Conservation (phyloP, 2,888 invertebrate species). For the Drosophila recens region DNA sequence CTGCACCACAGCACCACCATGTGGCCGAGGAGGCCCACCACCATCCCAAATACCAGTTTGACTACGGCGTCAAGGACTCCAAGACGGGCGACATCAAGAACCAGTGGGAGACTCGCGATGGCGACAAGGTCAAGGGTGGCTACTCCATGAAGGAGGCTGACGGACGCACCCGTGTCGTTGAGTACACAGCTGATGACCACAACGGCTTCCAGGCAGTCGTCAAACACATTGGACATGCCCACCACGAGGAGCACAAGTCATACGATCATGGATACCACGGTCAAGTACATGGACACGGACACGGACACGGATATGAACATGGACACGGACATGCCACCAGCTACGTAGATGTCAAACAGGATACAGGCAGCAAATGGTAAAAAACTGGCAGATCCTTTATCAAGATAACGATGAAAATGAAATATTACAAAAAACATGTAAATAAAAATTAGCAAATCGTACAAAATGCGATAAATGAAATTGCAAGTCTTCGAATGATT, state of each 20-base stretch:
- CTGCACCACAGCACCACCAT: slow-evolving; percentile 61
- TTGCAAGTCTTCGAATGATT: background rate
- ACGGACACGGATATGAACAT: slow-evolving; percentile 56
- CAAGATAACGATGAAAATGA: background rate
- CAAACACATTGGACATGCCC: slow-evolving; percentile 85
- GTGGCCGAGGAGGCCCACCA: slow-evolving; percentile 83
- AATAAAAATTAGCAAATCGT: slow-evolving; percentile 38
- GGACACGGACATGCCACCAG: slow-evolving; percentile 51
- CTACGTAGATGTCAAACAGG: slow-evolving; percentile 72
- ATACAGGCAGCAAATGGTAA: slow-evolving; percentile 60
- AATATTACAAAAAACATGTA: slow-evolving; percentile 8
- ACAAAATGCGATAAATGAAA: slow-evolving; percentile 20
- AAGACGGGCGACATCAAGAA: slow-evolving; percentile 86
- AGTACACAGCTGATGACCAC: slow-evolving; percentile 86
- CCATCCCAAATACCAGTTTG: slow-evolving; percentile 85
- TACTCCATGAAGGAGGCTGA: slow-evolving; percentile 86
- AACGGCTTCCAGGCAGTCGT: slow-evolving; percentile 86
- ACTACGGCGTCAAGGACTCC: slow-evolving; percentile 86
- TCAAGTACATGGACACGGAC: slow-evolving; percentile 49
- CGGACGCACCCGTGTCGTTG: slow-evolving; percentile 86
- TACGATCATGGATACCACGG: slow-evolving; percentile 39
- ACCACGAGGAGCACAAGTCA: slow-evolving; percentile 64
- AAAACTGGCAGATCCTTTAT: background rate
- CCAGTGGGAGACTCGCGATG: slow-evolving; percentile 86
- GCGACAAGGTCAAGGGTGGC: slow-evolving; percentile 86